Percentiles rank a stretch among this genome's conserved stretches.
Evolutionary conservation across 1,140 invertebrate species (phyloP).

Genomic region (Agrilus planipennis): DNA sequence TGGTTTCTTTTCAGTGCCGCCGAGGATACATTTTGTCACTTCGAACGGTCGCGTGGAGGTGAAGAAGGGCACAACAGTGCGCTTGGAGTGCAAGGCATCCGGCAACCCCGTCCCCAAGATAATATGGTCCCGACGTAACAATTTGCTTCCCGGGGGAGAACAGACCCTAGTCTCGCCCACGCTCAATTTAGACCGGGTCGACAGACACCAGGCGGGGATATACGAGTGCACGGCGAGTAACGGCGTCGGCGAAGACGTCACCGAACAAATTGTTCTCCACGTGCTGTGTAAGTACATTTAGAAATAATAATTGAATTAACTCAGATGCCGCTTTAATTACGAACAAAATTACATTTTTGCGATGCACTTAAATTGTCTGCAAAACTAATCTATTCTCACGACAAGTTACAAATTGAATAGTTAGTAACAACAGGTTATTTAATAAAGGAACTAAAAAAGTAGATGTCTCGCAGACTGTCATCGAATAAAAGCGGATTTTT

Average conservation of each 20-base stretch:
- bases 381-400: too few relatives aligned
- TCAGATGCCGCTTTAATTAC: too few relatives aligned
- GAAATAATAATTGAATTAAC: too few relatives aligned
- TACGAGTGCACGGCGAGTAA: slow-evolving; percentile 52
- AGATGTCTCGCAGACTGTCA: too few relatives aligned
- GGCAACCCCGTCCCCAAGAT: slow-evolving; percentile 54
- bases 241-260: slow-evolving; percentile 46
- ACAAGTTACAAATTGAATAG: too few relatives aligned
- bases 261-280: slow-evolving; percentile 44
- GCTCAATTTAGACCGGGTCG: slow-evolving; percentile 37
- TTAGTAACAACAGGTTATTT: too few relatives aligned
- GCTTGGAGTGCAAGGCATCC: slow-evolving; percentile 48
- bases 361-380: too few relatives aligned
- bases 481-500: too few relatives aligned
- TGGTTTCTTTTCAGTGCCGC: slow-evolving; percentile 39
- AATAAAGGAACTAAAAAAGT: too few relatives aligned
- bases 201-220: slow-evolving; percentile 46
- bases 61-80: slow-evolving; percentile 49
- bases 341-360: too few relatives aligned
- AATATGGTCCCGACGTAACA: slow-evolving; percentile 53
- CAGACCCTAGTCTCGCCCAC: slow-evolving; percentile 38
- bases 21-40: slow-evolving; percentile 43
- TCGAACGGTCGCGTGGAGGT: slow-evolving; percentile 47
- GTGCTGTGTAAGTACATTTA: slow-evolving; percentile 45
- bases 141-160: slow-evolving; percentile 43